A percentile compares a stretch with the other conserved stretches of the same genome.
phyloP scores from a whole-genome alignment of 2,797 vertebrate genomes.

The Chaetodon trifasciatus region DNA sequence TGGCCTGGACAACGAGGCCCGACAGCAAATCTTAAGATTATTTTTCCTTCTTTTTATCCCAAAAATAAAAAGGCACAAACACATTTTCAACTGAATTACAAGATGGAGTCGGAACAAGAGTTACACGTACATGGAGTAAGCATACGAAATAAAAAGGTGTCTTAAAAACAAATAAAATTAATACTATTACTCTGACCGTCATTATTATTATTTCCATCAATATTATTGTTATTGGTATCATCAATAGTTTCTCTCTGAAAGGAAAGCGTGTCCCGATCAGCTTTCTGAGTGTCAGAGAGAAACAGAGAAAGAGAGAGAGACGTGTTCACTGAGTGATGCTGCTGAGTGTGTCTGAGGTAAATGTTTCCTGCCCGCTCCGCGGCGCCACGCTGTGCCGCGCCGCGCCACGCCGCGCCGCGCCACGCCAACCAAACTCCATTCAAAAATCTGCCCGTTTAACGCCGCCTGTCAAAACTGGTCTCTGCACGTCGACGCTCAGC shows the following conservation, averaged over 20 bases:
- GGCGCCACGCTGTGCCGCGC: too few species aligned
- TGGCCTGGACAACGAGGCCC: slow-evolving; percentile 50
- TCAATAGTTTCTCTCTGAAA: slow-evolving; percentile 61
- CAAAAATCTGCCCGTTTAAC: not conserved
- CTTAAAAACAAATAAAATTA: slow-evolving; percentile 79
- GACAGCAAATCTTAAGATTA: slow-evolving; percentile 27
- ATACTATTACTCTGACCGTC: slow-evolving; percentile 80
- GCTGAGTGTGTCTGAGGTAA: slow-evolving; percentile 74
- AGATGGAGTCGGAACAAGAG: slow-evolving; percentile 71
- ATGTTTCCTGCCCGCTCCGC: slow-evolving; percentile 49
- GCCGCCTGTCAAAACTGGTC: not conserved
- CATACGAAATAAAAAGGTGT: slow-evolving; percentile 75
- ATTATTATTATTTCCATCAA: slow-evolving; percentile 61
- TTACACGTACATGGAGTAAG: slow-evolving; percentile 71
- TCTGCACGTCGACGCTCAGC: too few species aligned
- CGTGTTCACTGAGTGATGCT: slow-evolving; percentile 37
- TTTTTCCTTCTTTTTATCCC: slow-evolving; percentile 49
- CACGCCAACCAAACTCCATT: not conserved
- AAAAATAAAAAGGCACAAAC: slow-evolving; percentile 82
- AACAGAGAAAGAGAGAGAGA: slow-evolving; percentile 41
- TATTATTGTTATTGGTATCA: slow-evolving; percentile 69
- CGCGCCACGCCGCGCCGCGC: not conserved
- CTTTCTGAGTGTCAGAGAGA: slow-evolving; percentile 32
- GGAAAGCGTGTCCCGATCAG: slow-evolving; percentile 52
- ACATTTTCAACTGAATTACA: slow-evolving; percentile 69